Percentiles rank a stretch among this genome's conserved stretches.
Evolutionary conservation across 1,140 invertebrate genomes (phyloP).

Genomic region (Cherax destructor): DNA sequence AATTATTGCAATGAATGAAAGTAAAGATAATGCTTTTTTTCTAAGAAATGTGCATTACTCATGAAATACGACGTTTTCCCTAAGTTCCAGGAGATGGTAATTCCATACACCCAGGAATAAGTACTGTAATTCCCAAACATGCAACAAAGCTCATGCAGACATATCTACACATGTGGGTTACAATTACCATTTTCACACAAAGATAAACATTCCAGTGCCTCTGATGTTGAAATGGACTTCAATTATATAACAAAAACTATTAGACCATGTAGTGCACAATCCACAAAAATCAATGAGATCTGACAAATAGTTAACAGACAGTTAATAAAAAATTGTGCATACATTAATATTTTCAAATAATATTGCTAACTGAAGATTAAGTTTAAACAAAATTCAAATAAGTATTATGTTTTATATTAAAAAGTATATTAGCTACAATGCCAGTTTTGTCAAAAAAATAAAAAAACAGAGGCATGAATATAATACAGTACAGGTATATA

Average conservation of each 20-base stretch:
- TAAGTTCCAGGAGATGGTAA: neutral
- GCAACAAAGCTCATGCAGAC: neutral
- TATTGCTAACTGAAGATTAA: neutral
- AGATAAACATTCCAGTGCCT: neutral
- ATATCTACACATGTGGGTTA: neutral
- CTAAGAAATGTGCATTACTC: neutral
- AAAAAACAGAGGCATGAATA: neutral
- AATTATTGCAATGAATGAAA: neutral
- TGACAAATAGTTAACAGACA: neutral
- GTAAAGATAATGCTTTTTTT: neutral
- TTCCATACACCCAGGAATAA: neutral
- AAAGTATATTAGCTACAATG: neutral
- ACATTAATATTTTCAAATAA: neutral
- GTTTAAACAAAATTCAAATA: neutral
- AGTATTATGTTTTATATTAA: neutral
- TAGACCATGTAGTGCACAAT: neutral
- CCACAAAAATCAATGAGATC: neutral
- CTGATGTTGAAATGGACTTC: neutral
- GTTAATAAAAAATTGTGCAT: neutral
- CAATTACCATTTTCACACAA: neutral
- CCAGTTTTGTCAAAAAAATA: neutral
- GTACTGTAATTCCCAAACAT: neutral
- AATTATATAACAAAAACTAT: neutral
- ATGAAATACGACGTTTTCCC: neutral
- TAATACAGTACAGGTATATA: neutral